These are phyloP conservation scores for Pseudorectes ferrugineus DNA, from an alignment of 2,113 vertebrate genomes.

Conservation along the genomic window DNA sequence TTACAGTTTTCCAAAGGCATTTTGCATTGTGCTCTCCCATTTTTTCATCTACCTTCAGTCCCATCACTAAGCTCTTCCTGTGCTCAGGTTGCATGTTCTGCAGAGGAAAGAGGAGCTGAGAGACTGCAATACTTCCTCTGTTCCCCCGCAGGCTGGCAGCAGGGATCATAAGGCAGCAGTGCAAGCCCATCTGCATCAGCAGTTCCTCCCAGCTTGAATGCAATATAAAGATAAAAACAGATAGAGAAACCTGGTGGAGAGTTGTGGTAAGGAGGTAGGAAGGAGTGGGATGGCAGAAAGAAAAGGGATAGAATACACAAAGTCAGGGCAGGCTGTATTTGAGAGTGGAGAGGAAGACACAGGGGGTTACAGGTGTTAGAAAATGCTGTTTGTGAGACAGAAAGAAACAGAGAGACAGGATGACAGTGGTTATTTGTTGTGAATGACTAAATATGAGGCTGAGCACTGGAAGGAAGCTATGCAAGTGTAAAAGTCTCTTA, in stretches of 20 bases:
- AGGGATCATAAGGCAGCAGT: neutral
- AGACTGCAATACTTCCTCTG: neutral
- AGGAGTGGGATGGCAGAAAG: neutral
- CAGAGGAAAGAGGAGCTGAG: slow-evolving; percentile 7
- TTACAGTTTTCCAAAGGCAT: neutral
- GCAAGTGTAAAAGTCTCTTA: neutral
- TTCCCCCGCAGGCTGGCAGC: neutral
- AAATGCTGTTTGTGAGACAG: neutral
- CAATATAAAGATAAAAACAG: slow-evolving; percentile 8
- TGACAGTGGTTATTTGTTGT: neutral
- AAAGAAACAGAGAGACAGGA: neutral
- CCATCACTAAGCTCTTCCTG: neutral
- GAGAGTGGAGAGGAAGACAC: neutral
- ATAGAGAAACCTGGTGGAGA: neutral
- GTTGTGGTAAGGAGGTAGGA: neutral
- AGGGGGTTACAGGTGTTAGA: neutral
- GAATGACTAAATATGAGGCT: neutral
- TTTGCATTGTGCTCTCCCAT: neutral
- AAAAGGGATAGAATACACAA: neutral
- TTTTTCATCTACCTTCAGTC: neutral
- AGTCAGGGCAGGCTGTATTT: neutral
- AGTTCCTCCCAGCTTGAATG: slow-evolving; percentile 6
- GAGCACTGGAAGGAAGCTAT: neutral
- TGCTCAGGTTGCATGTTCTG: neutral
- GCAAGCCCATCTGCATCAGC: neutral